Evolutionary conservation across 1,140 invertebrate genomes (phyloP).

Genomic region (Drosophila arawakana): DNA sequence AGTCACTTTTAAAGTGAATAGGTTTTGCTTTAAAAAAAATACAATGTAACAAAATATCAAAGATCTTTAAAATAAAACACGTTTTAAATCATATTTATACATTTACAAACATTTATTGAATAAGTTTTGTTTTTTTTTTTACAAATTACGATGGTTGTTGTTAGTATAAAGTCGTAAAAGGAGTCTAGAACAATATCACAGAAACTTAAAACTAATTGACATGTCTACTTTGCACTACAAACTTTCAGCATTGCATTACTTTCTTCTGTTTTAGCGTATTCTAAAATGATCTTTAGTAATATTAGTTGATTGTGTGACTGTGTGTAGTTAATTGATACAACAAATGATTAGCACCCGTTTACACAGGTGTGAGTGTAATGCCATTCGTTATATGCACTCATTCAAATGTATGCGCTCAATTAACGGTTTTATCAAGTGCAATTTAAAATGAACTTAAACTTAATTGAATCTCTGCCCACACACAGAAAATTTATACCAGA

Average conservation of each 20-base stretch:
- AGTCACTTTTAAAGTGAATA: too few relatives aligned
- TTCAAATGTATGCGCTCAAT: conserved; percentile 33
- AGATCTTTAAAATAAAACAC: background rate
- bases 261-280: background rate
- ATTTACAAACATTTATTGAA: conserved; percentile 18
- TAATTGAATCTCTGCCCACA: conserved; percentile 53
- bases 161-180: conserved; percentile 54
- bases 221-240: conserved; percentile 49
- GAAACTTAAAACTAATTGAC: conserved; percentile 74
- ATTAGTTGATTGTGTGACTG: conserved; percentile 34
- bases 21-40: too few relatives aligned
- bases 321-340: conserved; percentile 58
- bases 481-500: conserved; percentile 33
- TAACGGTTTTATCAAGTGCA: conserved; percentile 54
- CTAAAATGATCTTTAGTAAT: conserved; percentile 58
- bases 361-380: conserved; percentile 49
- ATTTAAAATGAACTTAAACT: conserved; percentile 57
- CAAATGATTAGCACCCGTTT: conserved; percentile 29
- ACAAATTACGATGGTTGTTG: conserved; percentile 41
- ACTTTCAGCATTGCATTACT: background rate
- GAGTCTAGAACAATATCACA: conserved; percentile 79
- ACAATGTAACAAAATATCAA: too few relatives aligned
- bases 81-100: background rate
- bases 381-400: conserved; percentile 59
- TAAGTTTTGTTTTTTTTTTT: conserved; percentile 36